Evolutionary conservation across 2,888 invertebrate species (phyloP), one percentile per base, ranked within the genome.

Genomic region (Lithophane socia): DNA sequence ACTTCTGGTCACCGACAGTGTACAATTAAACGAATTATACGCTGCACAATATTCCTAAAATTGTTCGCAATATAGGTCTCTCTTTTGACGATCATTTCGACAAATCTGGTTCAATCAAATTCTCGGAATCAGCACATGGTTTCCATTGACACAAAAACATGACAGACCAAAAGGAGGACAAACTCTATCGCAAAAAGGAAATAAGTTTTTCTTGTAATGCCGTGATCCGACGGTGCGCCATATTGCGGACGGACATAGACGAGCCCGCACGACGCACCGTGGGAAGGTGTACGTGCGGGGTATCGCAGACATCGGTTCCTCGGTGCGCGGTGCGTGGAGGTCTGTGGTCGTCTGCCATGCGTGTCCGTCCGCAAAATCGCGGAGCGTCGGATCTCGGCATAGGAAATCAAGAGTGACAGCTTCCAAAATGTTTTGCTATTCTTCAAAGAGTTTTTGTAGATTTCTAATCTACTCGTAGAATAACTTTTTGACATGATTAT

Each of bases 401-500:
- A n/a, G n/a, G 37, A 66, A 83, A 61, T 79, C 13, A 73, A 80
- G 44, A 70, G 60, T 74, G 84, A 56, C 64, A 83, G 49, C 60
- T 49, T 61, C 13, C 52, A 68, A 5, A 9, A 64, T 16, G n/a
- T 49, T 44, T 49, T 61, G 29, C 29, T 67, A 13, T 24, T 77
- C n/a, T 60, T 56, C 13, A 9, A 49, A 68, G 44, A 66, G 0
- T 52, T 67, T 67, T 72, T 42, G 18, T 49, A 56, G 7, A 65
- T 52, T 61, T 47, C 3, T 18, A 42, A 49, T 56, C n/a, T 37
- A 24, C 1, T 44, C 16, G 12, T 7, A 42, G 13, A 44, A 52
- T 21, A 47, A 72, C 21, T 29, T 44, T 47, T 37, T 1, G 16
- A 10, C 5, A 13, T 42, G 3, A 29, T 44, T 5, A 52, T 44